phyloP scores from a whole-genome alignment of 2,888 invertebrate species.

The Oegoconia quadripuncta region DNA sequence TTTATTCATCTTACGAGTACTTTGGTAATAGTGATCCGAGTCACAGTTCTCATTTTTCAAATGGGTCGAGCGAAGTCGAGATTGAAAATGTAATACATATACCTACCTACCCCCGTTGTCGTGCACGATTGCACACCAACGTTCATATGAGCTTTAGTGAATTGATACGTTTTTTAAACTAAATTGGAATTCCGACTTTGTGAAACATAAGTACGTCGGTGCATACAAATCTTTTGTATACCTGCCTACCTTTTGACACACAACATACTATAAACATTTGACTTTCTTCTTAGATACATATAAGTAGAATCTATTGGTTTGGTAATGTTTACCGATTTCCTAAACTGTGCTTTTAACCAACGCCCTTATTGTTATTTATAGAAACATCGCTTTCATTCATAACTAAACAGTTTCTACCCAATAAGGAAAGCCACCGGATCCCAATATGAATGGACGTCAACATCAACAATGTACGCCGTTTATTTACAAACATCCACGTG shows the following conservation, averaged over 20 bases:
- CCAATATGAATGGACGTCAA: conserved; percentile 57
- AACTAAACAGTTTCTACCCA: neutral
- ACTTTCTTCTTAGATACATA: neutral
- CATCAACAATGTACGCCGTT: conserved; percentile 50
- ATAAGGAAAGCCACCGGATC: conserved; percentile 19
- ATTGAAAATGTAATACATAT: conserved; percentile 53
- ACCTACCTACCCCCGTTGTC: conserved; percentile 23
- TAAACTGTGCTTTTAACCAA: no score
- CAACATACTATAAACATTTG: no score
- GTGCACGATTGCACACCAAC: conserved; percentile 33
- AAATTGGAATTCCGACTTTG: neutral
- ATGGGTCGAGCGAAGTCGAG: conserved; percentile 38
- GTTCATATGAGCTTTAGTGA: conserved; percentile 19
- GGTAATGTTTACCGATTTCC: no score
- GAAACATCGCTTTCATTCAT: neutral
- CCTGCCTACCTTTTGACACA: no score
- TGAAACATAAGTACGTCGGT: no score
- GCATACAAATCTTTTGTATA: no score
- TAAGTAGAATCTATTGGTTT: no score
- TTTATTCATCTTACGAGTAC: conserved; percentile 9
- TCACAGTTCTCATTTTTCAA: conserved; percentile 54
- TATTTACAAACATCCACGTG: conserved; percentile 73
- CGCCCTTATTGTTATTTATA: neutral
- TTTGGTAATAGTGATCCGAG: conserved; percentile 19
- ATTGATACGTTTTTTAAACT: neutral